A percentile compares a stretch with the other conserved stretches of the same genome.
Conservation (phyloP, 2,888 invertebrate species). For the Tetramorium bicarinatum region DNA sequence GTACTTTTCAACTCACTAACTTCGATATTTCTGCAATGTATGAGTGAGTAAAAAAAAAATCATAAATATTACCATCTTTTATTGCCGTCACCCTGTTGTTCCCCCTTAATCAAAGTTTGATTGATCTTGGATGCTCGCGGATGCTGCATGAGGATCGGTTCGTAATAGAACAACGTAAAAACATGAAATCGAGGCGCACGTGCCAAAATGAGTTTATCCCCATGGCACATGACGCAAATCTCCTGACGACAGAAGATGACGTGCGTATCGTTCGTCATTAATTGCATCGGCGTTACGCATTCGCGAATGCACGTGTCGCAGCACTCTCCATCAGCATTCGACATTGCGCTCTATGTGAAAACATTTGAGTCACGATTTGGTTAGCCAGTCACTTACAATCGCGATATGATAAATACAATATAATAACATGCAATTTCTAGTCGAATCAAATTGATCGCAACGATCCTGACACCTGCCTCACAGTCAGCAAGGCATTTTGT, state of each 20-base stretch:
- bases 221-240: constrained; percentile 29
- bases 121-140: background rate
- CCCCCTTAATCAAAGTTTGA: background rate
- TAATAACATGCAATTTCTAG: background rate
- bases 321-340: constrained; percentile 44
- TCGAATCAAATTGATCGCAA: background rate
- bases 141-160: background rate
- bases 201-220: constrained; percentile 20
- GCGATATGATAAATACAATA: background rate
- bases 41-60: no score
- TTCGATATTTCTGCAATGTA: no score
- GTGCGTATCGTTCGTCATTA: constrained; percentile 30
- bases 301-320: constrained; percentile 59
- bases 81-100: no score
- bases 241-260: constrained; percentile 30
- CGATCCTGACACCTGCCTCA: background rate
- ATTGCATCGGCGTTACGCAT: constrained; percentile 13
- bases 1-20: no score
- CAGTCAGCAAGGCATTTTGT: background rate
- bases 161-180: constrained; percentile 22
- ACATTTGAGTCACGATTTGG: background rate
- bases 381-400: background rate
- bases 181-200: constrained; percentile 13
- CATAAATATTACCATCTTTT: no score
- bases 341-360: background rate